A percentile compares a stretch with the other conserved stretches of the same genome.
These are phyloP conservation scores for Loris lydekkerianus DNA, from an alignment of 2,797 vertebrate genomes.

Conservation along the genomic window DNA sequence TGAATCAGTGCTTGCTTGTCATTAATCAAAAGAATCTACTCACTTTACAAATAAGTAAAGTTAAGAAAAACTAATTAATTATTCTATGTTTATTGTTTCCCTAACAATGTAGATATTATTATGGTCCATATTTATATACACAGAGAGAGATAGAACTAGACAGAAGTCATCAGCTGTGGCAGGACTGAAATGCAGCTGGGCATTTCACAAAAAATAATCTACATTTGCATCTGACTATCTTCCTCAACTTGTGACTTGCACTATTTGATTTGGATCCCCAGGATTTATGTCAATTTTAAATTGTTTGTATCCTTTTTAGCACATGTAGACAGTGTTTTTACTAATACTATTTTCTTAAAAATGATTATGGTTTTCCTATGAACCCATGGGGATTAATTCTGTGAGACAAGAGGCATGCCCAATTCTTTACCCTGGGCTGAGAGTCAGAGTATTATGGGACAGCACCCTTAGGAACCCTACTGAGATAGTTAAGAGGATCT, in stretches of 20 bases:
- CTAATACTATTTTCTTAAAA: neutral
- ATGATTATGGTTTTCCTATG: neutral
- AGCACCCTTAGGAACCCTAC: neutral
- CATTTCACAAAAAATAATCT: neutral
- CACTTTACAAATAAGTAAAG: neutral
- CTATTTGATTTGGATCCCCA: neutral
- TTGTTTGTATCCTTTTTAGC: neutral
- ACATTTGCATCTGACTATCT: neutral
- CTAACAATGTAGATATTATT: neutral
- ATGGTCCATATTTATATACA: neutral
- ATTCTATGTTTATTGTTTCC: neutral
- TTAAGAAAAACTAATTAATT: neutral
- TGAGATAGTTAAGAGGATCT: neutral
- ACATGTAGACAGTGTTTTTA: neutral
- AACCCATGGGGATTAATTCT: neutral
- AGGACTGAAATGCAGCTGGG: neutral
- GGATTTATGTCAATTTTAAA: constrained; percentile 5
- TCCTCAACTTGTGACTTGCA: neutral
- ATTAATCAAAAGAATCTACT: neutral
- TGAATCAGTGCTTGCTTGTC: neutral
- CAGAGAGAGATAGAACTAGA: neutral
- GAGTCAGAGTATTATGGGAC: neutral
- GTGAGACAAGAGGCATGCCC: neutral
- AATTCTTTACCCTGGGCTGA: neutral
- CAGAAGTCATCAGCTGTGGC: neutral